Evolutionary conservation across 2,797 vertebrate species (phyloP).

Genomic region (Podarcis lilfordi): DNA sequence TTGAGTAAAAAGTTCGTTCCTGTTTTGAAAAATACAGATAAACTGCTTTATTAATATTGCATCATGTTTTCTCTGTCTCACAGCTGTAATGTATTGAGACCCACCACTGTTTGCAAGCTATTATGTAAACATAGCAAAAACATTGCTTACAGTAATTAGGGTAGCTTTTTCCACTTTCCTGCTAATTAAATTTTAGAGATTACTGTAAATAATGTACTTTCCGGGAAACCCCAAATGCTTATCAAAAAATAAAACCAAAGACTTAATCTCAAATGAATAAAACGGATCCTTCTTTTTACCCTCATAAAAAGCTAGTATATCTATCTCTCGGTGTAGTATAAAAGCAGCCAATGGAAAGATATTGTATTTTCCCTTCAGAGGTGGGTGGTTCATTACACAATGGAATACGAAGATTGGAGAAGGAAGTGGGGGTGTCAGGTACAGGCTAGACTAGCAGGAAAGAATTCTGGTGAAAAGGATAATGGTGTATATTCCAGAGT

Average conservation of each 20-base stretch:
- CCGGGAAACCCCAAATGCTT: constrained; percentile 6
- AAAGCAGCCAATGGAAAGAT: background rate
- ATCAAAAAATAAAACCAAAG: constrained; percentile 15
- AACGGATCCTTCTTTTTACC: background rate
- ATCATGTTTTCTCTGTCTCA: constrained; percentile 17
- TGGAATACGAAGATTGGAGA: background rate
- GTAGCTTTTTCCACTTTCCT: constrained; percentile 20
- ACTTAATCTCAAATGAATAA: background rate
- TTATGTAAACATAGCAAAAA: constrained; percentile 2
- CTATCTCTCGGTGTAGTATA: background rate
- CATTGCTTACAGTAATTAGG: constrained; percentile 16
- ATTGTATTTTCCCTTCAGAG: background rate
- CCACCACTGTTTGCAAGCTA: constrained; percentile 19
- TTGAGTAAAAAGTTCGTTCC: background rate
- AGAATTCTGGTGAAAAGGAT: background rate
- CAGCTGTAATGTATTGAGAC: constrained; percentile 35
- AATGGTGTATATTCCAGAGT: background rate
- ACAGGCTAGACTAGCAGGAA: background rate
- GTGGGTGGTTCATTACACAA: background rate
- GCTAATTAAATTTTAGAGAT: constrained; percentile 28
- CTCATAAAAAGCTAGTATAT: background rate
- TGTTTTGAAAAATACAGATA: constrained; percentile 22
- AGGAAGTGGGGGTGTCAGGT: background rate
- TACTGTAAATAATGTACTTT: constrained; percentile 20
- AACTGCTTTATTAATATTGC: constrained; percentile 39